Evolutionary conservation across 2,113 vertebrate species (phyloP), one percentile per base, ranked within the genome.

Genomic region (Protomyctophum bolini): DNA sequence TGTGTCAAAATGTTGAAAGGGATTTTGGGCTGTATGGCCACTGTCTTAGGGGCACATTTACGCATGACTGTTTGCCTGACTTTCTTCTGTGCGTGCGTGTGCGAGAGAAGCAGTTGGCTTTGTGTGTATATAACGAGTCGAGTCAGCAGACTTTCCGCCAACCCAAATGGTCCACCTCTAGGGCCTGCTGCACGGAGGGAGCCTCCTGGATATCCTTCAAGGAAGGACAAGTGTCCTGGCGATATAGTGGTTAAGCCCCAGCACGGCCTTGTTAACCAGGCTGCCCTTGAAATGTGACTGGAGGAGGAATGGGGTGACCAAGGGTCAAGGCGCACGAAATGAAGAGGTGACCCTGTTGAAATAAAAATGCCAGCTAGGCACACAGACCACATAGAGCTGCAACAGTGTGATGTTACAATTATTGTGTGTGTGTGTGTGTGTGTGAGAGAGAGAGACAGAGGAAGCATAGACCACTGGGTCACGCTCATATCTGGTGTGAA

Each of bases 1-100:
- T 88, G 79, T 91, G 82, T 91, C 75, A 75, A 21, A 85, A 85
- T 81, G 74, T 76, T 63, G 80, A 91, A 93, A 90, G 90, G 90
- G 89, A 91, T 91, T 67, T 76, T 63, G 88, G 86, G 85, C 90
- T 83, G 72, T 71, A 69, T 68, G 68, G 87, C 90, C 90, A 83
- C 81, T 86, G 84, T 83, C 84, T 4, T 65, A 70, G 83, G 84
- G 21, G 21, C 21, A 21, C 21, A 21, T 21, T 21, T 21, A 21
- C 21, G 21, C 21, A n/a, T n/a, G n/a, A n/a, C n/a, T 33, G 33
- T 33, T 2, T 33, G 33, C 33, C 2, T 33, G 33, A 33, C 33
- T 33, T 33, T 33, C 33, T 33, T 33, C 33, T 33, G 33, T 41
- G 33, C 33, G 33, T 41, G 33, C 5, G 33, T 41, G 33, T 4